Evolutionary conservation across 2,113 vertebrate genomes (phyloP).

Genomic region (Anolis carolinensis): DNA sequence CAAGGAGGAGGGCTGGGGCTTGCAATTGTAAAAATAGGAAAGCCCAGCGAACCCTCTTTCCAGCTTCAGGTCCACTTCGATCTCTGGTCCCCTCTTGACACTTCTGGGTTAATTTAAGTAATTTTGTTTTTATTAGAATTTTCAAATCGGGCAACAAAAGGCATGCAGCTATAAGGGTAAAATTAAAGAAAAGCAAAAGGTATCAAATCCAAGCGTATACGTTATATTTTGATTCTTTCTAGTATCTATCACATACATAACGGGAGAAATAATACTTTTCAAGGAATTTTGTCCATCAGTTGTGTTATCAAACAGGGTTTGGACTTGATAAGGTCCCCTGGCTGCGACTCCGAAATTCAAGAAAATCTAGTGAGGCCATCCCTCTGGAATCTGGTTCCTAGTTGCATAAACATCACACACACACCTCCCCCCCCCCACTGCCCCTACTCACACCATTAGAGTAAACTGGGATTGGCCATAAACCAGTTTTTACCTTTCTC

Average conservation of each 20-base stretch:
- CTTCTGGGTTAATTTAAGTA: conserved; percentile 57
- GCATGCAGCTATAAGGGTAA: not conserved
- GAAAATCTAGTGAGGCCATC: too few relatives aligned
- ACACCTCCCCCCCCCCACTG: too few relatives aligned
- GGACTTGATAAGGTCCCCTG: too few relatives aligned
- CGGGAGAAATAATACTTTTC: not conserved
- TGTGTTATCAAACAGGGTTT: too few relatives aligned
- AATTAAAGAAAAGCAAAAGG: not conserved
- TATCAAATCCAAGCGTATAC: not conserved
- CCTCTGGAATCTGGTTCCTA: too few relatives aligned
- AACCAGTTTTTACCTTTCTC: too few relatives aligned
- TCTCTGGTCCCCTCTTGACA: conserved; percentile 28
- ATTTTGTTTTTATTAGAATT: conserved; percentile 70
- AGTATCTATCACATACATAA: not conserved
- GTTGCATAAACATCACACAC: too few relatives aligned
- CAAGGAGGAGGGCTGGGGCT: conserved; percentile 38
- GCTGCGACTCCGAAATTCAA: too few relatives aligned
- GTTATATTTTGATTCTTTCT: not conserved
- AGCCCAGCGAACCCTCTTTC: conserved; percentile 17
- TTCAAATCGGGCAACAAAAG: conserved; percentile 54
- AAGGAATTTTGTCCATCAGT: not conserved
- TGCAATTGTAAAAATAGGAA: not conserved
- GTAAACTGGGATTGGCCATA: too few relatives aligned
- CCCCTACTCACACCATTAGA: too few relatives aligned
- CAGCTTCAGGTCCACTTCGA: conserved; percentile 13